Evolutionary conservation across 2,113 vertebrate species (phyloP).

Genomic region (Noturus placidus): DNA sequence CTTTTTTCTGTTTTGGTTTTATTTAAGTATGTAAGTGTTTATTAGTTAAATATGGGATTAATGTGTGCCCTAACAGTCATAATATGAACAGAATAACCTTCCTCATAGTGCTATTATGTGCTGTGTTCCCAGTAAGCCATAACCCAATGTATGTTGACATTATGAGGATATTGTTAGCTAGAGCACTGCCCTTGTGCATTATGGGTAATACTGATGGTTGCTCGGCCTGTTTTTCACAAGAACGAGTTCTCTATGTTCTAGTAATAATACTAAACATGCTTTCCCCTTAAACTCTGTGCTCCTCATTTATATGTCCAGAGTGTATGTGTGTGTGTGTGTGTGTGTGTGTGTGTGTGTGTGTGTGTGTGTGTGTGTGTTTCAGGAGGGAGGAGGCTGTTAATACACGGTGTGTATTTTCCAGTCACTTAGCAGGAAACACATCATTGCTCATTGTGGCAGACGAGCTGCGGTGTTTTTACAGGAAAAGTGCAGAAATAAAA

Average conservation of each 20-base stretch:
- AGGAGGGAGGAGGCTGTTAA: constrained; percentile 86
- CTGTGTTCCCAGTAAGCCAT: not conserved
- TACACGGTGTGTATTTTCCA: constrained; percentile 93
- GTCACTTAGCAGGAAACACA: constrained; percentile 93
- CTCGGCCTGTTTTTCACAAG: not conserved
- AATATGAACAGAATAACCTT: not conserved
- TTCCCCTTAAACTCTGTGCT: constrained; percentile 21
- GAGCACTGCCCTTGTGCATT: not conserved
- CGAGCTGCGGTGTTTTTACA: constrained; percentile 81
- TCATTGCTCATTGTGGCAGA: constrained; percentile 92
- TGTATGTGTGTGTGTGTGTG: constrained; percentile 70
- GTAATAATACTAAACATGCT: not conserved
- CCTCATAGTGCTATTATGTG: not conserved
- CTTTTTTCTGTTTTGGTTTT: not conserved
- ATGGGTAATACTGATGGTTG: not conserved
- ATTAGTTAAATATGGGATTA: not conserved
- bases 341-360: constrained; percentile 70
- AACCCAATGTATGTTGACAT: not conserved
- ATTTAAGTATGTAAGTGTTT: not conserved
- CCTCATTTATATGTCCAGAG: not conserved
- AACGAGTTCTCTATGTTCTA: not conserved
- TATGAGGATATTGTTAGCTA: not conserved
- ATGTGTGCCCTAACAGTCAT: not conserved
- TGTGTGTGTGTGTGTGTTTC: constrained; percentile 72
- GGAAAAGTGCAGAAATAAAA: constrained; percentile 99